Conservation (phyloP, 2,113 vertebrate genomes). For the Argyrosomus japonicus region DNA sequence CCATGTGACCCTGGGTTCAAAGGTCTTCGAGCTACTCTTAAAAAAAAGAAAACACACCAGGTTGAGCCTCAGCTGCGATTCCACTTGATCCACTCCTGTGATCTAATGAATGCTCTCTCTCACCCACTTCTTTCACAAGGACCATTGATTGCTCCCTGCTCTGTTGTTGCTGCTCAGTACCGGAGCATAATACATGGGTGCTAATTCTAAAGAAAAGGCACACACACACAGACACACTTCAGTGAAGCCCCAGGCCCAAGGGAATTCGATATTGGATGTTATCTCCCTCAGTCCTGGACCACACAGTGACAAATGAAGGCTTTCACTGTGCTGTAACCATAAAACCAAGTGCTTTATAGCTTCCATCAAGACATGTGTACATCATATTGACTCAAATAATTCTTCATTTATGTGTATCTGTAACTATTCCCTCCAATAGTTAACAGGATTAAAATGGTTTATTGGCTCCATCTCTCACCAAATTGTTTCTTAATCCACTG, state of each 20-base stretch:
- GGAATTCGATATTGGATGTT: conserved; percentile 70
- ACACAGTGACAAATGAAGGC: conserved; percentile 46
- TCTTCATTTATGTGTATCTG: background rate
- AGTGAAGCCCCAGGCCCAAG: conserved; percentile 39
- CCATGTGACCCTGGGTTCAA: conserved; percentile 12
- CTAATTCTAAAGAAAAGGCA: conserved; percentile 43
- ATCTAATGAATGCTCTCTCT: conserved; percentile 44
- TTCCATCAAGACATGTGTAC: background rate
- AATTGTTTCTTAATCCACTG: conserved; percentile 12
- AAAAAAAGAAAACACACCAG: too few relatives aligned
- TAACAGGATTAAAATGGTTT: background rate
- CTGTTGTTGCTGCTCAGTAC: conserved; percentile 36
- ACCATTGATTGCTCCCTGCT: conserved; percentile 58
- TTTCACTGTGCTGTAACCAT: conserved; percentile 30
- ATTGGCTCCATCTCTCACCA: background rate
- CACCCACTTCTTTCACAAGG: conserved; percentile 39
- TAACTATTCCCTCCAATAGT: background rate
- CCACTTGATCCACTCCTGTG: conserved; percentile 48
- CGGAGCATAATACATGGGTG: conserved; percentile 8
- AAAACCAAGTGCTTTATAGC: conserved; percentile 1
- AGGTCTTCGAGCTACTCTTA: too few relatives aligned
- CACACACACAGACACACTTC: conserved; percentile 29
- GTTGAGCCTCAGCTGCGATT: too few relatives aligned
- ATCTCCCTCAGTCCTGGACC: conserved; percentile 30
- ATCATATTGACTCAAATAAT: conserved; percentile 2